These are phyloP conservation scores for Aradus depressus DNA, from an alignment of 2,888 invertebrate genomes.

Conservation along the genomic window DNA sequence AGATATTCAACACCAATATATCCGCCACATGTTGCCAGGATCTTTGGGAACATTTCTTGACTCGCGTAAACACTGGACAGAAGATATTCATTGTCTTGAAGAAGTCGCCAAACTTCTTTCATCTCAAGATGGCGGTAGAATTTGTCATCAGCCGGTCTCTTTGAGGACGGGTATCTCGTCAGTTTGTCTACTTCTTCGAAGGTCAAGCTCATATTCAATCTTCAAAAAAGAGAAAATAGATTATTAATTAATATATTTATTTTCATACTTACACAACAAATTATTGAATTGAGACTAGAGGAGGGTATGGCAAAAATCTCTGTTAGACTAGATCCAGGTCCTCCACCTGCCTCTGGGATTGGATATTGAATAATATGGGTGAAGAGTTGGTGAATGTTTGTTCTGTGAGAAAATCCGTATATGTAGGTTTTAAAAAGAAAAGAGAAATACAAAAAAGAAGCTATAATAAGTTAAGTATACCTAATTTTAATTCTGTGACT, in stretches of 20 bases:
- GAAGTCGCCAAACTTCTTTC: constrained; percentile 50
- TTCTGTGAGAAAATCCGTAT: constrained; percentile 16
- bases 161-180: constrained; percentile 32
- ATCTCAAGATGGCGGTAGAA: constrained; percentile 38
- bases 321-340: neutral
- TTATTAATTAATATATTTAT: neutral
- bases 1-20: constrained; percentile 55
- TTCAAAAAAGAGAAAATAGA: constrained; percentile 37
- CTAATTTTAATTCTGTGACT: constrained; percentile 27
- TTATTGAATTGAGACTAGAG: neutral
- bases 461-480: constrained; percentile 25
- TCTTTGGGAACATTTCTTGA: constrained; percentile 50
- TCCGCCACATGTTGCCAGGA: constrained; percentile 54
- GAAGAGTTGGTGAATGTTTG: constrained; percentile 10
- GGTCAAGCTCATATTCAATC: constrained; percentile 44
- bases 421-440: no score
- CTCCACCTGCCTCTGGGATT: constrained; percentile 14
- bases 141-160: neutral
- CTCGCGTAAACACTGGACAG: constrained; percentile 47
- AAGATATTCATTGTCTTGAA: constrained; percentile 57
- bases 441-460: neutral
- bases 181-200: constrained; percentile 42
- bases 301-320: neutral
- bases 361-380: constrained; percentile 10
- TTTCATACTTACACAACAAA: no score